Conservation (phyloP, 2,888 invertebrate genomes). For the Athalia rosae region DNA sequence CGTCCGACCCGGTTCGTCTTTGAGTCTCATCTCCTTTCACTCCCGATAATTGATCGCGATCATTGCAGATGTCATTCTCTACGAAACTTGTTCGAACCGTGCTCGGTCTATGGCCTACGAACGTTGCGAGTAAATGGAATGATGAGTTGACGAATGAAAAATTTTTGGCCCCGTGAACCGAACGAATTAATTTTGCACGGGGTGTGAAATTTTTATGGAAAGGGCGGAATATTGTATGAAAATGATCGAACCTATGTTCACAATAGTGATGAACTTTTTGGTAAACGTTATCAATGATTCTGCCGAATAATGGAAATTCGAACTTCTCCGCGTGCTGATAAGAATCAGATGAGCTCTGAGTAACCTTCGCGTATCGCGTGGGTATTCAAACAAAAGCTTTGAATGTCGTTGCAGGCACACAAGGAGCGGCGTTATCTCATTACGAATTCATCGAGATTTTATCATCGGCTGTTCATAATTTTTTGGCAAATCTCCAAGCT, state of each 20-base stretch:
- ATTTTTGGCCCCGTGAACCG: too few relatives aligned
- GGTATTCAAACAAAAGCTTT: neutral
- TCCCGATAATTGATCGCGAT: slow-evolving; percentile 10
- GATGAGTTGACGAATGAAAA: too few relatives aligned
- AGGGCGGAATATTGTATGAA: too few relatives aligned
- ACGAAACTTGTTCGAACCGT: neutral
- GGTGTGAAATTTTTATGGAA: too few relatives aligned
- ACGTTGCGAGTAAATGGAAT: neutral
- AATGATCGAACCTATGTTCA: too few relatives aligned
- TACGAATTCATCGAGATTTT: slow-evolving; percentile 12
- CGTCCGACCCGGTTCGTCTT: neutral
- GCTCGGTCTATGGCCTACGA: neutral
- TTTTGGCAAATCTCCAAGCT: neutral
- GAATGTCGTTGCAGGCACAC: neutral
- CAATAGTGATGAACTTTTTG: too few relatives aligned
- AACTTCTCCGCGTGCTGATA: neutral
- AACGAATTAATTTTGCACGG: too few relatives aligned
- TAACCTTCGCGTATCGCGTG: neutral
- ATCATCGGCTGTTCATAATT: neutral
- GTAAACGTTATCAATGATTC: too few relatives aligned
- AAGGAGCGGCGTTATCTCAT: neutral
- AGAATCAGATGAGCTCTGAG: neutral
- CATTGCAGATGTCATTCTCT: slow-evolving; percentile 9
- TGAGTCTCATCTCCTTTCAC: neutral
- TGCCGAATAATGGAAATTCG: too few relatives aligned